Evolutionary conservation across 2,797 vertebrate genomes (phyloP).

Genomic region (Eospalax fontanierii): DNA sequence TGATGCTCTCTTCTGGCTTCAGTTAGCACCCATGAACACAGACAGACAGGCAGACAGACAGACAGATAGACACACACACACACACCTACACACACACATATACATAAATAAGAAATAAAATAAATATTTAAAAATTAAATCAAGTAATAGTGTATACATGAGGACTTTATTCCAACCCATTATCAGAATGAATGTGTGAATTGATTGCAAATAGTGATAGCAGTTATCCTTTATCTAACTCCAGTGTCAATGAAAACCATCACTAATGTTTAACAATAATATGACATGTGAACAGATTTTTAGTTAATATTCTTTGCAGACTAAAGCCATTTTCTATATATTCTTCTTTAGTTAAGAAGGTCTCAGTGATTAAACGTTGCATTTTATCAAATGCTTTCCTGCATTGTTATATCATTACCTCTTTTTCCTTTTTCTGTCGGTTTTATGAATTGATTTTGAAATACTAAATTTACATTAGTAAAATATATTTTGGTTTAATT

Average conservation of each 20-base stretch:
- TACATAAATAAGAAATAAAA: too few relatives aligned
- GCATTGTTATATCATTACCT: neutral
- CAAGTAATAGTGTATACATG: neutral
- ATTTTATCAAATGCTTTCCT: neutral
- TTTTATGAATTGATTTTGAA: neutral
- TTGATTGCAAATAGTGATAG: neutral
- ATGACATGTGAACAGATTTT: neutral
- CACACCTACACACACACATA: neutral
- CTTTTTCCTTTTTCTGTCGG: neutral
- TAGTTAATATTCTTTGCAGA: neutral
- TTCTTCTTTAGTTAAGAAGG: neutral
- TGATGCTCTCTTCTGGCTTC: neutral
- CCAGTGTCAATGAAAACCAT: neutral
- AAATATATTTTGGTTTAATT: neutral
- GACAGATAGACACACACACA: neutral
- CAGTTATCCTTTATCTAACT: neutral
- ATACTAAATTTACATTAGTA: neutral
- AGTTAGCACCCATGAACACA: neutral
- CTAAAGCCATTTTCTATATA: neutral
- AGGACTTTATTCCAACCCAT: neutral
- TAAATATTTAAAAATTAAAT: neutral
- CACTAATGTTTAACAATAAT: neutral
- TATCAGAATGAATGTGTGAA: too few relatives aligned
- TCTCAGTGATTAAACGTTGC: neutral
- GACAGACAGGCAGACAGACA: neutral